phyloP scores from a whole-genome alignment of 2,888 invertebrate genomes.

The Xanthorhoe designata region DNA sequence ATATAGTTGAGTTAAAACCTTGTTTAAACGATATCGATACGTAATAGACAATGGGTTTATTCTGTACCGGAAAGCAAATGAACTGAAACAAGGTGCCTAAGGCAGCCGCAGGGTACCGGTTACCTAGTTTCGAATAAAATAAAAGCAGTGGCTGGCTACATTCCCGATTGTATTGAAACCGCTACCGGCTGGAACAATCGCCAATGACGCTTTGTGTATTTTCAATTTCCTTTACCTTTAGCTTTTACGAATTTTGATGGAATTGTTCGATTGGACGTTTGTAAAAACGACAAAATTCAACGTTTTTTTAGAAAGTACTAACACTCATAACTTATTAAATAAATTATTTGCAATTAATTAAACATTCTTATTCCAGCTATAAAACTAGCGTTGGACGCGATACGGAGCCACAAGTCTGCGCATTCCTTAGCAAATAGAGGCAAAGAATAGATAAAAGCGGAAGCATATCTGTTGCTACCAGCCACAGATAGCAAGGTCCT shows the following conservation, averaged over 20 bases:
- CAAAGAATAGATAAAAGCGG: too few relatives aligned
- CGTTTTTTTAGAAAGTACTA: background rate
- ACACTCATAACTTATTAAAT: background rate
- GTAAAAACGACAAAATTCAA: conserved; percentile 6
- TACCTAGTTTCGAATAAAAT: conserved; percentile 45
- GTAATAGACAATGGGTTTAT: conserved; percentile 1
- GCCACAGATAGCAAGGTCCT: too few relatives aligned
- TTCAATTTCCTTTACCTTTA: conserved; percentile 36
- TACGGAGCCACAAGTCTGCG: conserved; percentile 99
- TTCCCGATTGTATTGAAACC: conserved; percentile 40
- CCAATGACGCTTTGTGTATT: conserved; percentile 46
- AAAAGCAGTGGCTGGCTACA: conserved; percentile 36
- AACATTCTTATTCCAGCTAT: conserved; percentile 95
- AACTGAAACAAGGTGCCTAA: conserved; percentile 32
- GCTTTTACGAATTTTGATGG: conserved; percentile 20
- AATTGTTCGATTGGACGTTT: conserved; percentile 19
- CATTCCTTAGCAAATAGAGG: conserved; percentile 99
- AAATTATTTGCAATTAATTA: too few relatives aligned
- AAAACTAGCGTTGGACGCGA: conserved; percentile 99
- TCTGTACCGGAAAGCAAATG: conserved; percentile 25
- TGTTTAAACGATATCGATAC: background rate
- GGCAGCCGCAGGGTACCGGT: conserved; percentile 31
- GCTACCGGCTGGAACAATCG: conserved; percentile 44
- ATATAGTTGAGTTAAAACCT: background rate
- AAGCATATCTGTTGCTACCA: too few relatives aligned